phyloP scores from a whole-genome alignment of 1,140 invertebrate genomes.

The Drosophila paulistorum region DNA sequence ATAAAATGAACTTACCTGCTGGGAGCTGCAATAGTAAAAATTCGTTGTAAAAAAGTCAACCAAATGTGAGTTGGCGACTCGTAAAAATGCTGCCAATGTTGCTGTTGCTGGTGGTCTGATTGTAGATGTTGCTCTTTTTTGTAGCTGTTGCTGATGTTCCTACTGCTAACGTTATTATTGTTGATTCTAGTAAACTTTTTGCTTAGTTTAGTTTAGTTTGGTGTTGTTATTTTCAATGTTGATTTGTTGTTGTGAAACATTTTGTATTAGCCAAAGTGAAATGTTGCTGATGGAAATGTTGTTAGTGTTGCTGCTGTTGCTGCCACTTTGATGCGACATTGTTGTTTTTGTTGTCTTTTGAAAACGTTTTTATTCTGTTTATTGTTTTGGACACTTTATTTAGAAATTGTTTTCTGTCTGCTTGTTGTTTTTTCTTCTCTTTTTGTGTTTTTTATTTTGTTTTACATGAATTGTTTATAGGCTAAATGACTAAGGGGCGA shows the following conservation, averaged over 20 bases:
- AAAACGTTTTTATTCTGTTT: constrained; percentile 55
- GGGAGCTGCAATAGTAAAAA: constrained; percentile 68
- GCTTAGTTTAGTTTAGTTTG: constrained; percentile 32
- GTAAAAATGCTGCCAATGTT: constrained; percentile 71
- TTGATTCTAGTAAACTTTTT: constrained; percentile 49
- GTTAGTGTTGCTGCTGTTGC: constrained; percentile 36
- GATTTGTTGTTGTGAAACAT: constrained; percentile 53
- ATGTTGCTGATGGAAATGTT: constrained; percentile 38
- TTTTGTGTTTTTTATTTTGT: not conserved
- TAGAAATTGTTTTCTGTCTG: constrained; percentile 49
- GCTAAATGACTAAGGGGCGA: constrained; percentile 37
- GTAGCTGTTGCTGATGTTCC: constrained; percentile 35
- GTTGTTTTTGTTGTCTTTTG: constrained; percentile 43
- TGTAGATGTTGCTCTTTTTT: constrained; percentile 33
- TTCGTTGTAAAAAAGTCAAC: constrained; percentile 70
- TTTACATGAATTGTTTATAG: constrained; percentile 48
- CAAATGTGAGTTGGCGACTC: constrained; percentile 59
- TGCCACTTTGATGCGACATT: constrained; percentile 32
- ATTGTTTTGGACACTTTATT: constrained; percentile 73
- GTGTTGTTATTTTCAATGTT: constrained; percentile 40
- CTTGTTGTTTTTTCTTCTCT: not conserved
- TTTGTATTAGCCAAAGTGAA: constrained; percentile 55
- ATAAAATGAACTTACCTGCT: constrained; percentile 56
- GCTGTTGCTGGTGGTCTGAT: constrained; percentile 32
- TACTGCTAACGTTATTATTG: constrained; percentile 23